phyloP scores from a whole-genome alignment of 2,888 invertebrate species.

The Volucella inflata region DNA sequence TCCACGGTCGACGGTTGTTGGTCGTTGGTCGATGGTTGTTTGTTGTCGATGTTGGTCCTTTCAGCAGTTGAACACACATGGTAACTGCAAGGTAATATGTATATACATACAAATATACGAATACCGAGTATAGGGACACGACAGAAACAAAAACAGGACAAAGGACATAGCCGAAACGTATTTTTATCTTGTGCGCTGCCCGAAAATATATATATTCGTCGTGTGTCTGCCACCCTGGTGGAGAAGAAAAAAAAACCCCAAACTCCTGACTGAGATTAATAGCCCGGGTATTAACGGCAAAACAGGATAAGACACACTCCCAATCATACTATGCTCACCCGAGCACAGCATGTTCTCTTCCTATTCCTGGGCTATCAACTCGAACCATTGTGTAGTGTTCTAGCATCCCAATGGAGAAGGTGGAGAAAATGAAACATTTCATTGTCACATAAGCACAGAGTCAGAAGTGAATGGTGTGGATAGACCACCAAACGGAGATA shows the following conservation, averaged over 20 bases:
- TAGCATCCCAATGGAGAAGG: constrained; percentile 1
- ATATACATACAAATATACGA: too few relatives aligned
- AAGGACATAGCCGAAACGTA: constrained; percentile 36
- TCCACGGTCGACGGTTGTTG: neutral
- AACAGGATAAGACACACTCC: constrained; percentile 70
- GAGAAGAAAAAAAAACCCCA: neutral
- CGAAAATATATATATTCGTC: constrained; percentile 58
- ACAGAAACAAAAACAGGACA: neutral
- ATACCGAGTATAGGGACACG: too few relatives aligned
- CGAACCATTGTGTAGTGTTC: neutral
- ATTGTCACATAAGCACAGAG: constrained; percentile 67
- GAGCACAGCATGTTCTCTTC: constrained; percentile 41
- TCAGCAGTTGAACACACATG: constrained; percentile 16
- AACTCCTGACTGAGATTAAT: constrained; percentile 65
- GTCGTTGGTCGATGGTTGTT: too few relatives aligned
- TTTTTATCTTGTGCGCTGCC: constrained; percentile 62
- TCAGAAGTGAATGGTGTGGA: constrained; percentile 64
- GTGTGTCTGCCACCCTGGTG: constrained; percentile 14
- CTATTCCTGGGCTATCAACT: constrained; percentile 13
- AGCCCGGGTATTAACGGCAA: constrained; percentile 71
- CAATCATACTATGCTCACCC: constrained; percentile 12
- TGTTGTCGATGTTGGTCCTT: neutral
- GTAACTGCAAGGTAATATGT: neutral
- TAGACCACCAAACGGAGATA: constrained; percentile 68
- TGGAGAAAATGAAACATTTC: constrained; percentile 64